Conservation (phyloP, 2,888 invertebrate species). For the Tortrix viridana region DNA sequence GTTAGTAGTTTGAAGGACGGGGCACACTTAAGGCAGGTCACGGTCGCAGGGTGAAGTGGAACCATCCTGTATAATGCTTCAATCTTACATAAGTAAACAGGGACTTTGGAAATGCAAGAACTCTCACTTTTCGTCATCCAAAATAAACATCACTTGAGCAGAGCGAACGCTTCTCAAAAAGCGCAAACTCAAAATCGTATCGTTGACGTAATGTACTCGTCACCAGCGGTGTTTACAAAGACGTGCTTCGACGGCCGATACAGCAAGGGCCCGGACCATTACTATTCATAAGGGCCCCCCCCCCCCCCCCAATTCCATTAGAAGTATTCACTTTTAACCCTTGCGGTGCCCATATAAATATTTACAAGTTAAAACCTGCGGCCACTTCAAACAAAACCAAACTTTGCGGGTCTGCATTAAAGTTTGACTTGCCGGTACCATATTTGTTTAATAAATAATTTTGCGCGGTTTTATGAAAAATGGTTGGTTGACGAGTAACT, state of each 20-base stretch:
- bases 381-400: constrained; percentile 54
- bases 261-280: constrained; percentile 44
- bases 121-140: too few relatives aligned
- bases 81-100: too few relatives aligned
- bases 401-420: constrained; percentile 51
- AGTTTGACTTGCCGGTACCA: constrained; percentile 42
- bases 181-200: neutral
- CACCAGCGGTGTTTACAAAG: constrained; percentile 13
- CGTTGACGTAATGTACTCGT: constrained; percentile 5
- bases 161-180: neutral
- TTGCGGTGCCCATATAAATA: constrained; percentile 61
- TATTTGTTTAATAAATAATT: constrained; percentile 32
- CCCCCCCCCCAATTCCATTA: constrained; percentile 60
- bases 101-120: too few relatives aligned
- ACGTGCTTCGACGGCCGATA: constrained; percentile 24
- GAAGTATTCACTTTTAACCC: constrained; percentile 59
- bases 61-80: too few relatives aligned
- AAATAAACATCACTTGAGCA: too few relatives aligned
- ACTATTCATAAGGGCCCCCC: constrained; percentile 56
- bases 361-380: constrained; percentile 55
- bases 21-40: too few relatives aligned
- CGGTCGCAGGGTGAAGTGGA: too few relatives aligned
- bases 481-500: constrained; percentile 31
- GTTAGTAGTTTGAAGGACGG: too few relatives aligned
- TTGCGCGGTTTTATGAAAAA: constrained; percentile 28